Evolutionary conservation across 2,888 invertebrate genomes (phyloP).

Genomic region (Pandemis corylana): DNA sequence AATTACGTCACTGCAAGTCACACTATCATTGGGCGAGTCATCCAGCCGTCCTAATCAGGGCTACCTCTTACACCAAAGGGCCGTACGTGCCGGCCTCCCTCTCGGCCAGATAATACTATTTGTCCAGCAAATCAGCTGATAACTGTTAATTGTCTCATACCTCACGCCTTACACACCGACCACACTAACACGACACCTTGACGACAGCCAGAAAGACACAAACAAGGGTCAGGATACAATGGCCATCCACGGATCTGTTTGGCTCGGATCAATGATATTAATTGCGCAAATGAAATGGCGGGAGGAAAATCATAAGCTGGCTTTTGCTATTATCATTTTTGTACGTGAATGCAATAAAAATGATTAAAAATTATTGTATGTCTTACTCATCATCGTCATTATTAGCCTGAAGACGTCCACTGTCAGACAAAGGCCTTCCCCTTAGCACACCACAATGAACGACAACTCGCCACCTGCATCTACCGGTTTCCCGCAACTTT

Average conservation of each 20-base stretch:
- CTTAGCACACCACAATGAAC: no score
- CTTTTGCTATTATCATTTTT: background rate
- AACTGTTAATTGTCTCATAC: constrained; percentile 40
- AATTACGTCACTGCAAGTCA: background rate
- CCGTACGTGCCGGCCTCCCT: constrained; percentile 27
- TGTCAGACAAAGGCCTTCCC: no score
- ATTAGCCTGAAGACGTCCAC: no score
- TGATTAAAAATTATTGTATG: no score
- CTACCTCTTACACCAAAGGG: constrained; percentile 2
- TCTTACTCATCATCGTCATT: no score
- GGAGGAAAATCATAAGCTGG: constrained; percentile 26
- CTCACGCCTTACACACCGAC: constrained; percentile 21
- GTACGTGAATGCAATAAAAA: no score
- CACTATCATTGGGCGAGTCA: background rate
- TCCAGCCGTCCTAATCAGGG: background rate
- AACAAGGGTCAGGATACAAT: background rate
- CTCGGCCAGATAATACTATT: constrained; percentile 29
- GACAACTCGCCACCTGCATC: no score
- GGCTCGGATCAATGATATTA: constrained; percentile 39
- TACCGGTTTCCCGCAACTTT: no score
- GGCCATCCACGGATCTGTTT: constrained; percentile 25
- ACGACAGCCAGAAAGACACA: background rate
- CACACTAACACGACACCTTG: background rate
- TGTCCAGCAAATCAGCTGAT: constrained; percentile 37
- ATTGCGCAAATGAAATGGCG: constrained; percentile 28